phyloP scores from a whole-genome alignment of 2,888 invertebrate genomes.

The Protodeltote pygarga region DNA sequence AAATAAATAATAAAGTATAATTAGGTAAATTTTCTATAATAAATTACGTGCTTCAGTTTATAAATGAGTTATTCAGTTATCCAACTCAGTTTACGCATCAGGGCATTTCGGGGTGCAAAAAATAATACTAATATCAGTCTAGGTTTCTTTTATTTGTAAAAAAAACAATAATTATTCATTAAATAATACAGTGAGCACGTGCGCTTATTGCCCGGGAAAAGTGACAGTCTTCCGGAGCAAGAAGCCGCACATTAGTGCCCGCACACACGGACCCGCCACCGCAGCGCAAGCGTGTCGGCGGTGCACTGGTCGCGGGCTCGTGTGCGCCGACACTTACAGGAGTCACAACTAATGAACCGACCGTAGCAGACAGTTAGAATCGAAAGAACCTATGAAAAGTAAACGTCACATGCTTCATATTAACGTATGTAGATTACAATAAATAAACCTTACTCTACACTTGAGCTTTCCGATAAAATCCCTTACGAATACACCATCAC shows the following conservation, averaged over 20 bases:
- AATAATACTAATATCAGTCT: conserved; percentile 75
- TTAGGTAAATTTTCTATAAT: not conserved
- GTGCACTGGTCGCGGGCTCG: conserved; percentile 3
- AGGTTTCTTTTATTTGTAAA: conserved; percentile 84
- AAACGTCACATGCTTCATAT: conserved; percentile 20
- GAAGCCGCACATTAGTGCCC: conserved; percentile 66
- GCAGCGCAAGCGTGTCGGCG: not conserved
- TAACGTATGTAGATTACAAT: conserved; percentile 43
- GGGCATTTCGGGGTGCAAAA: conserved; percentile 9
- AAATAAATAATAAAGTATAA: too few species aligned
- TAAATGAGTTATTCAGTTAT: too few species aligned
- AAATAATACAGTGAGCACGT: conserved; percentile 81
- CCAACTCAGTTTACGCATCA: not conserved
- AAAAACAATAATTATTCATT: conserved; percentile 75
- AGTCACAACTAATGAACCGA: conserved; percentile 51
- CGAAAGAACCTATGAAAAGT: conserved; percentile 42
- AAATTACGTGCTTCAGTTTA: too few species aligned
- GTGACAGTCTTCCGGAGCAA: conserved; percentile 85
- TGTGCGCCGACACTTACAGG: conserved; percentile 39
- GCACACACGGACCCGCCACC: conserved; percentile 27
- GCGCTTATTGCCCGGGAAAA: conserved; percentile 86
- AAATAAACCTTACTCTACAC: conserved; percentile 59
- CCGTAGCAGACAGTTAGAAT: conserved; percentile 47
- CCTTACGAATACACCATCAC: conserved; percentile 53
- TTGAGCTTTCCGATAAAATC: conserved; percentile 59